These are phyloP conservation scores for Harpagifer antarcticus DNA, from an alignment of 2,797 vertebrate genomes.

Conservation along the genomic window DNA sequence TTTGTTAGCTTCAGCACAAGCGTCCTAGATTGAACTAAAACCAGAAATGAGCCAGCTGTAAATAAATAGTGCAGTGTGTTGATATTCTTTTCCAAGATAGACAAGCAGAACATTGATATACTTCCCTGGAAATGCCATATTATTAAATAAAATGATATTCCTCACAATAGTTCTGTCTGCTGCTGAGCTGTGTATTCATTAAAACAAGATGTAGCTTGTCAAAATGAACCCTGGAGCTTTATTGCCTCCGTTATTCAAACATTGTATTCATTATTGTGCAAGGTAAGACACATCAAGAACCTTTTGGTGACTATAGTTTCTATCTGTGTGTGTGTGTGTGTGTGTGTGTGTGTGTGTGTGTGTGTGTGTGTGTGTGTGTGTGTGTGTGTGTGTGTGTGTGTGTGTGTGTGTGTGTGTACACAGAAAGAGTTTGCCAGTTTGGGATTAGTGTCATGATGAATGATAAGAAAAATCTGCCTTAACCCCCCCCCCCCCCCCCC, in stretches of 20 bases:
- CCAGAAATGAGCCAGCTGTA: too few relatives aligned
- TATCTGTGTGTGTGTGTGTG: slow-evolving; percentile 7
- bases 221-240: slow-evolving; percentile 15
- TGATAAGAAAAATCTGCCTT: slow-evolving; percentile 30
- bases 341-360: slow-evolving; percentile 6
- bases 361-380: slow-evolving; percentile 10
- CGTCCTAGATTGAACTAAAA: background rate
- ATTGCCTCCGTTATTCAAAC: slow-evolving; percentile 1
- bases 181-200: slow-evolving; percentile 20
- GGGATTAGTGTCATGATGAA: slow-evolving; percentile 40
- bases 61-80: background rate
- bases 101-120: background rate
- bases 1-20: too few relatives aligned
- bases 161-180: slow-evolving; percentile 25
- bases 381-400: slow-evolving; percentile 4
- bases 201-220: slow-evolving; percentile 37
- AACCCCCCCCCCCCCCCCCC: background rate
- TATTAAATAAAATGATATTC: background rate
- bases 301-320: background rate
- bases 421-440: slow-evolving; percentile 23
- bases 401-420: slow-evolving; percentile 9
- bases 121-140: background rate
- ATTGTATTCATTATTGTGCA: slow-evolving; percentile 4
- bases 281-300: background rate
- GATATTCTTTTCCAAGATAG: background rate